Evolutionary conservation across 2,113 vertebrate genomes (phyloP).

Genomic region (Bubo scandiacus): DNA sequence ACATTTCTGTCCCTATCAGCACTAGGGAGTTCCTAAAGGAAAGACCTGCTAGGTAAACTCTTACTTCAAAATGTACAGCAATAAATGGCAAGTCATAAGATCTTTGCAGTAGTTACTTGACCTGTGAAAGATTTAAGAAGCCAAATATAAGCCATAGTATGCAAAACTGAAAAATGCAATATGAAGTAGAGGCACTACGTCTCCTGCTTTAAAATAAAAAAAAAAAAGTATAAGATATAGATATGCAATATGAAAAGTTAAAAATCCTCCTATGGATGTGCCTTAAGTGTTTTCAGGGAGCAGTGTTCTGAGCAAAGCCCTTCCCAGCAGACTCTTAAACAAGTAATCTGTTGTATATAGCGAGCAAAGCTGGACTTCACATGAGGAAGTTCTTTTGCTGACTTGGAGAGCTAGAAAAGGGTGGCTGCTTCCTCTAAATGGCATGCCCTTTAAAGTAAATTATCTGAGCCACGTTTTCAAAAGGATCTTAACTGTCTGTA

Average conservation of each 20-base stretch:
- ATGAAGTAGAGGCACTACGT: neutral
- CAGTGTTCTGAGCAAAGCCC: neutral
- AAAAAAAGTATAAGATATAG: neutral
- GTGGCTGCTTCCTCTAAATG: neutral
- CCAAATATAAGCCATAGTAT: neutral
- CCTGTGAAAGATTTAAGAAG: neutral
- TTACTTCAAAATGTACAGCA: neutral
- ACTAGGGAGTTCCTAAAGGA: neutral
- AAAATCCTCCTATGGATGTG: neutral
- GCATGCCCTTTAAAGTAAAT: neutral
- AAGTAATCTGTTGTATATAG: neutral
- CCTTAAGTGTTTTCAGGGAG: conserved; percentile 27
- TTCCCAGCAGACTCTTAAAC: neutral
- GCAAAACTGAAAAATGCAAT: neutral
- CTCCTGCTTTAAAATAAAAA: neutral
- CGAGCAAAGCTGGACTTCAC: neutral
- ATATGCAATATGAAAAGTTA: neutral
- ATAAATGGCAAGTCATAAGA: neutral
- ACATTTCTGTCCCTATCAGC: neutral
- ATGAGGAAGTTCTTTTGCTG: neutral
- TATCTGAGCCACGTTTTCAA: neutral
- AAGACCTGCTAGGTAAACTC: neutral
- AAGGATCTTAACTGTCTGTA: neutral
- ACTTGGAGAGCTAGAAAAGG: neutral
- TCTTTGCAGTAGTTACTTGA: neutral